These are phyloP conservation scores for Aplodontia rufa DNA, from an alignment of 2,113 vertebrate genomes.

Conservation along the genomic window DNA sequence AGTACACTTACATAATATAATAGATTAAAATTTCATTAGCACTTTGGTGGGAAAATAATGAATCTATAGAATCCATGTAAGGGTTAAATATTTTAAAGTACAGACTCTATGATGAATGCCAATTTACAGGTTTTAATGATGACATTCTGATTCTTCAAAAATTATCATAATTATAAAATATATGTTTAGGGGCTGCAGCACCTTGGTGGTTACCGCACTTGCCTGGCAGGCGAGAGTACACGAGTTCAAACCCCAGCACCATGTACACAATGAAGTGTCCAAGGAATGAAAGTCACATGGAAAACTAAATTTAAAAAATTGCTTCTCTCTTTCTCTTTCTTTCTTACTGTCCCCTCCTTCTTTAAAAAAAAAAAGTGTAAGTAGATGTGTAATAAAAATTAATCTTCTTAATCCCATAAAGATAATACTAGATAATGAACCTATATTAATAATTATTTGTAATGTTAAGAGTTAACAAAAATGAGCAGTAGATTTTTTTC, in stretches of 20 bases:
- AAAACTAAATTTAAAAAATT: no score
- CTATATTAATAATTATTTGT: not conserved
- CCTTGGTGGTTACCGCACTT: no score
- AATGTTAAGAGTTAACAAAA: not conserved
- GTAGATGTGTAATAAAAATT: not conserved
- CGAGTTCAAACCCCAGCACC: no score
- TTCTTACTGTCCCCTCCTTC: no score
- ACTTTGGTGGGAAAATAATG: not conserved
- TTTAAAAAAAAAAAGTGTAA: no score
- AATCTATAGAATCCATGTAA: not conserved
- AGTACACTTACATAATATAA: not conserved
- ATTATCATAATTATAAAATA: not conserved
- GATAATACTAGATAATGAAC: not conserved
- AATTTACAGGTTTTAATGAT: not conserved
- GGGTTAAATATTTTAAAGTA: not conserved
- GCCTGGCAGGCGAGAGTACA: no score
- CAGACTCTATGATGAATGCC: not conserved
- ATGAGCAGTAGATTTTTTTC: not conserved
- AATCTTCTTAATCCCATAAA: not conserved
- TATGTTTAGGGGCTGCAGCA: no score
- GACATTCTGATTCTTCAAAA: not conserved
- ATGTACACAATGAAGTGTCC: no score
- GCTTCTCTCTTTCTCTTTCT: no score
- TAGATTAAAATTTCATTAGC: not conserved
- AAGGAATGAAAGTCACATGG: no score